phyloP scores from a whole-genome alignment of 1,140 invertebrate genomes.

The Procambarus clarkii region DNA sequence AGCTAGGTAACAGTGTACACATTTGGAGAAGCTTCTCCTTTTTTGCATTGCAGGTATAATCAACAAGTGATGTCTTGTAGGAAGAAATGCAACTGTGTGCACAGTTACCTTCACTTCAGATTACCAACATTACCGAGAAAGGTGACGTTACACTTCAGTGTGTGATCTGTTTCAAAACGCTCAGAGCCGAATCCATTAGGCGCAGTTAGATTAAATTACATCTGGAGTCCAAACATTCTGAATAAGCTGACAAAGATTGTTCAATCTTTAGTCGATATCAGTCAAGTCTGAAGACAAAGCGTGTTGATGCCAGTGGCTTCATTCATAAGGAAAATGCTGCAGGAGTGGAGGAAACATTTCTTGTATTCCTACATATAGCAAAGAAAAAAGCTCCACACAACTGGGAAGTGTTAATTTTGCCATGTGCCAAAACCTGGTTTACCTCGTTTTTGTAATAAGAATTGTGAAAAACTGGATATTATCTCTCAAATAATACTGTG shows the following conservation, averaged over 20 bases:
- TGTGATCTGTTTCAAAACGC: background rate
- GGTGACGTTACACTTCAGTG: slow-evolving; percentile 43
- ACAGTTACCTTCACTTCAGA: background rate
- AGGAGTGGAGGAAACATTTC: slow-evolving; percentile 39
- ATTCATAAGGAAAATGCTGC: slow-evolving; percentile 1
- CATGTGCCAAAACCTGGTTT: slow-evolving; percentile 54
- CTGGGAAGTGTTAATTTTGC: slow-evolving; percentile 14
- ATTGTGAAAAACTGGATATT: too few species aligned
- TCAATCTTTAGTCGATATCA: slow-evolving; percentile 31
- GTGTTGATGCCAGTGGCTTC: background rate
- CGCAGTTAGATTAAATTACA: slow-evolving; percentile 25
- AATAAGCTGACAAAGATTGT: slow-evolving; percentile 48
- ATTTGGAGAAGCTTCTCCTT: too few species aligned
- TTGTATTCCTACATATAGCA: slow-evolving; percentile 33
- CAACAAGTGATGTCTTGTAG: slow-evolving; percentile 51
- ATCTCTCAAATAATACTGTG: too few species aligned
- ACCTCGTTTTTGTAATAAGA: slow-evolving; percentile 38
- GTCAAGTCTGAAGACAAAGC: slow-evolving; percentile 8
- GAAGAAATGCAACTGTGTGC: slow-evolving; percentile 53
- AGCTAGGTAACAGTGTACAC: too few species aligned
- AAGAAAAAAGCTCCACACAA: slow-evolving; percentile 35
- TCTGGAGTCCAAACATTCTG: slow-evolving; percentile 47
- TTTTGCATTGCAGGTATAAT: too few species aligned
- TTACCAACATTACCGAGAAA: slow-evolving; percentile 46
- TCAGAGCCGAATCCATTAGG: slow-evolving; percentile 26